Percentiles rank a stretch among this genome's conserved stretches.
Evolutionary conservation across 2,113 vertebrate genomes (phyloP).

Genomic region (Dasypus novemcinctus): DNA sequence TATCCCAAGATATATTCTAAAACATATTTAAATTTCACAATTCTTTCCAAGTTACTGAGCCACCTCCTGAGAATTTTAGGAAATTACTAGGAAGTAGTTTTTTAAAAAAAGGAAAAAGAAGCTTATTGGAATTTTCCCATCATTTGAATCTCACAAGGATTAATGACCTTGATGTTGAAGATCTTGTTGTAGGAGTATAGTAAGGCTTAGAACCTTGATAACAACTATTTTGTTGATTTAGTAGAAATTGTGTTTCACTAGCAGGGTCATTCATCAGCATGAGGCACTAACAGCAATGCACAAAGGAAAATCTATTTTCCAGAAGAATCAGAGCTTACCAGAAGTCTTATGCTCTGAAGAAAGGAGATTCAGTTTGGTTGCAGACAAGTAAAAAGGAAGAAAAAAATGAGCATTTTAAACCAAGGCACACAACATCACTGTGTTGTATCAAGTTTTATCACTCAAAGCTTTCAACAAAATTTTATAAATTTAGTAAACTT

Average conservation of each 20-base stretch:
- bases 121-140: conserved; percentile 71
- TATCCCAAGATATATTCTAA: neutral
- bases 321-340: conserved; percentile 70
- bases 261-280: conserved; percentile 82
- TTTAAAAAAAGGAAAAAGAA: too few species aligned
- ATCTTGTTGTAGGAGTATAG: conserved; percentile 77
- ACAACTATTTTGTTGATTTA: conserved; percentile 85
- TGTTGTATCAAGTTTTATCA: conserved; percentile 64
- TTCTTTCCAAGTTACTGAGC: neutral
- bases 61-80: conserved; percentile 33
- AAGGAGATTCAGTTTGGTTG: conserved; percentile 50
- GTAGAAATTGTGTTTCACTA: conserved; percentile 83
- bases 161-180: conserved; percentile 80
- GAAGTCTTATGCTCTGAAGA: conserved; percentile 72
- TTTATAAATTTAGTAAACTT: neutral
- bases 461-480: conserved; percentile 65
- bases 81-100: conserved; percentile 48
- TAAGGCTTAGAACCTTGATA: conserved; percentile 80
- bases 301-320: conserved; percentile 83
- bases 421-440: conserved; percentile 11
- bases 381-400: conserved; percentile 65
- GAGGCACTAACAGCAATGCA: conserved; percentile 70
- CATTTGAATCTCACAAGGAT: conserved; percentile 79
- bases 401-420: conserved; percentile 66
- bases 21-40: conserved; percentile 17